These are phyloP conservation scores for Papilio dardanus DNA, from an alignment of 1,140 invertebrate species.

Conservation along the genomic window DNA sequence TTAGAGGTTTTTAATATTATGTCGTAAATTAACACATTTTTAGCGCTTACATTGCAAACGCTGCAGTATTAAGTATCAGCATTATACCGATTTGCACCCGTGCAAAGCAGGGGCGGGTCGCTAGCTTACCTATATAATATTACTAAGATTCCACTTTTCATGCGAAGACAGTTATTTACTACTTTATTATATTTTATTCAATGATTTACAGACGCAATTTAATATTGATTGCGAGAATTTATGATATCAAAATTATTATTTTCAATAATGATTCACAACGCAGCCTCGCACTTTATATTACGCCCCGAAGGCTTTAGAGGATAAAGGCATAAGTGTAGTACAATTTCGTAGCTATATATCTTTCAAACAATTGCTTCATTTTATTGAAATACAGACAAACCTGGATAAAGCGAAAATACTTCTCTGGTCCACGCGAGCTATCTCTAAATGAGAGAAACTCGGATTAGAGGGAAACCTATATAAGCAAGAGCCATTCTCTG, in stretches of 20 bases:
- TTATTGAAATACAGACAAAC: conserved; percentile 8
- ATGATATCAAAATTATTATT: conserved; percentile 15
- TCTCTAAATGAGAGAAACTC: too few species aligned
- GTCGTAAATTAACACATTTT: too few species aligned
- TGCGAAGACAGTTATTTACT: neutral
- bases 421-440: too few species aligned
- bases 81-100: too few species aligned
- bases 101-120: too few species aligned
- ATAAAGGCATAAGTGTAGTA: neutral
- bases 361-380: neutral
- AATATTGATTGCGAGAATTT: conserved; percentile 3
- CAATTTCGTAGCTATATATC: neutral
- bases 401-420: too few species aligned
- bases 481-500: too few species aligned
- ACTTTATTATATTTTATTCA: neutral
- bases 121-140: neutral
- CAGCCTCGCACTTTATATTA: neutral
- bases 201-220: conserved; percentile 12
- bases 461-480: too few species aligned
- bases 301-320: neutral
- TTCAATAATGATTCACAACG: neutral
- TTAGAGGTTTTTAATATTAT: too few species aligned
- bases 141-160: neutral
- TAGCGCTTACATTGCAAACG: too few species aligned
- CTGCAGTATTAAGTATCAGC: too few species aligned